Evolutionary conservation across 2,113 vertebrate genomes (phyloP).

Genomic region (Vimba vimba): DNA sequence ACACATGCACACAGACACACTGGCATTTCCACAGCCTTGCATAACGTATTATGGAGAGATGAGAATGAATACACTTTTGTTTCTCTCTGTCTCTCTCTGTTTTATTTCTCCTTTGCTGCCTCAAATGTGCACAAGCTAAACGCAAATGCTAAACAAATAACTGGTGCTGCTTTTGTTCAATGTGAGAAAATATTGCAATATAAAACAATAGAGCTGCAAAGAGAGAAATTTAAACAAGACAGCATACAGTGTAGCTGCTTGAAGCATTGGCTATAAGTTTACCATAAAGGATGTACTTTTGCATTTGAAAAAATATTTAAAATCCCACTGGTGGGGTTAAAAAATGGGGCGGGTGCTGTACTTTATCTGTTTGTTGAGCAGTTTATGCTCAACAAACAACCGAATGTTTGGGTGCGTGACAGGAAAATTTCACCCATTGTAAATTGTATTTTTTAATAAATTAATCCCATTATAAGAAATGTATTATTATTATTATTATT

Average conservation of each 20-base stretch:
- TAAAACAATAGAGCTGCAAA: slow-evolving; percentile 52
- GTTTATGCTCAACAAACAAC: slow-evolving; percentile 9
- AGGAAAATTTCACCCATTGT: slow-evolving; percentile 21
- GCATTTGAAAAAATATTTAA: not conserved
- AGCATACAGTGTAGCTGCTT: slow-evolving; percentile 22
- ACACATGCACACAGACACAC: slow-evolving; percentile 23
- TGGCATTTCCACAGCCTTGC: slow-evolving; percentile 28
- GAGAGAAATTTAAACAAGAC: slow-evolving; percentile 21
- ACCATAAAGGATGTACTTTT: slow-evolving; percentile 31
- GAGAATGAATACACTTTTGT: slow-evolving; percentile 27
- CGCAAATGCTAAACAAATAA: slow-evolving; percentile 49
- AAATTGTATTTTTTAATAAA: slow-evolving; percentile 54
- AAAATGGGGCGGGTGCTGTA: slow-evolving; percentile 16
- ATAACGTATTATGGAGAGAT: slow-evolving; percentile 30
- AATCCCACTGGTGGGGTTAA: slow-evolving; percentile 38
- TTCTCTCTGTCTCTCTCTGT: slow-evolving; percentile 10
- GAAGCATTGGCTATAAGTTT: slow-evolving; percentile 33
- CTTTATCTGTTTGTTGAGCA: slow-evolving; percentile 25
- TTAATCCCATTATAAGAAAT: slow-evolving; percentile 49
- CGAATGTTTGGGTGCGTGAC: slow-evolving; percentile 46
- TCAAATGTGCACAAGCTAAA: slow-evolving; percentile 48
- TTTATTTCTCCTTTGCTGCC: slow-evolving; percentile 41
- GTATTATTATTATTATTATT: slow-evolving; percentile 51
- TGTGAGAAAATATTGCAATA: slow-evolving; percentile 56
- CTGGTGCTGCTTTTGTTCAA: slow-evolving; percentile 58